Base-by-base conservation (phyloP, 2,113 vertebrate genomes). In the Mustela nigripes region DNA sequence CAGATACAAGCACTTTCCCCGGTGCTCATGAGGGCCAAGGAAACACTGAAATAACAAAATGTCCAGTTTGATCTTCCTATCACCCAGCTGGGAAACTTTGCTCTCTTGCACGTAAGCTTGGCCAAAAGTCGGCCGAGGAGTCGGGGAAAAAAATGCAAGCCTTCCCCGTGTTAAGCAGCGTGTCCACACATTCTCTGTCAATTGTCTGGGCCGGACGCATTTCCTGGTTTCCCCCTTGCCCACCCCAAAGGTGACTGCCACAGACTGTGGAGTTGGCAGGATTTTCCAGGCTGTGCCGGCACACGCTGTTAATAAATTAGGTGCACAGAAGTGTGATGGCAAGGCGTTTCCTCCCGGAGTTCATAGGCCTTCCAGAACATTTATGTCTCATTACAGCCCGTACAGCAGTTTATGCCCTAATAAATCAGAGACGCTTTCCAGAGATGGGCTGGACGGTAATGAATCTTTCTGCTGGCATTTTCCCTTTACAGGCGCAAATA, bases 401-500 rank as follows among this genome's bases (percentile, higher is more conserved):
- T 98, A 98, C 98, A 98, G 98, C 98, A 98, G 98, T 98, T 99
- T 99, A 98, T 98, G 98, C 98, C 98, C 98, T 99, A 99, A 99
- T 99, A 99, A 99, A 99, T 99, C 99, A 99, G 98, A 91, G 95
- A 93, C 96, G 98, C 98, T 98, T 99, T 99, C 96, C 97, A 92
- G 98, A 98, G 98, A 99, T 97, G 98, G 98, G 98, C 98, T 98
- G 98, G 97, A 98, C 98, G 91, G 83, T 98, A 98, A 99, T 99
- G 98, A 99, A 99, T 99, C 99, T 99, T 98, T 99, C 98, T 98
- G 98, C 98, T 99, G 98, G 98, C 98, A 98, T 99, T 99, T 99
- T 98, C 98, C 98, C 98, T 99, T 99, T 98, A 98, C 97, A 98
- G 98, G 91, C 97, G 71, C 98, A 98, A 98, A 99, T 99, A 99